These are phyloP conservation scores for Hofmannophila pseudospretella DNA, from an alignment of 2,888 invertebrate genomes.

Conservation along the genomic window DNA sequence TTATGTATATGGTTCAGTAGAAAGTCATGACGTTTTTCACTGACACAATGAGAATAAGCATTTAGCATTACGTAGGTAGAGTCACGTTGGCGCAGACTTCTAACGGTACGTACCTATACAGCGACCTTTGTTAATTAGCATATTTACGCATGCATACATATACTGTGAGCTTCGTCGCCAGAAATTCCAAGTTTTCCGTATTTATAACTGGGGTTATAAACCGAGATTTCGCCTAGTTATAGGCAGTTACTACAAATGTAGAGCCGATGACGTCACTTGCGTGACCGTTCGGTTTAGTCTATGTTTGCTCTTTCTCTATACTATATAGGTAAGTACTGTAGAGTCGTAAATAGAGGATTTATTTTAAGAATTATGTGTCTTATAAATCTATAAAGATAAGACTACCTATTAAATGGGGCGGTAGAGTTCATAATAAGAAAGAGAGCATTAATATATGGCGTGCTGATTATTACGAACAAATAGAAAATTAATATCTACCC, in stretches of 20 bases:
- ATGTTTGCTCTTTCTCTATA: neutral
- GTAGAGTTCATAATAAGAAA: too few relatives aligned
- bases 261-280: neutral
- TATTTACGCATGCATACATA: neutral
- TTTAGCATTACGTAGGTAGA: neutral
- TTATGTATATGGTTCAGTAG: too few relatives aligned
- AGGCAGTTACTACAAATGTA: neutral
- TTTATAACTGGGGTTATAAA: slow-evolving; percentile 1
- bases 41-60: too few relatives aligned
- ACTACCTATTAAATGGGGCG: neutral
- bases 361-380: neutral
- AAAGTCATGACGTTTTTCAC: too few relatives aligned
- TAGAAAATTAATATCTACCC: too few relatives aligned
- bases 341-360: too few relatives aligned
- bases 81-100: neutral
- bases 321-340: too few relatives aligned
- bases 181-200: neutral
- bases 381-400: neutral
- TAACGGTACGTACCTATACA: neutral
- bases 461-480: too few relatives aligned
- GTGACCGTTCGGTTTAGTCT: neutral
- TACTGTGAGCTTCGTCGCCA: neutral
- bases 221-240: neutral
- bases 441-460: too few relatives aligned
- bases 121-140: slow-evolving; percentile 1